Evolutionary conservation across 2,113 vertebrate species (phyloP), one percentile per base, ranked within the genome.

Genomic region (Thymallus thymallus): DNA sequence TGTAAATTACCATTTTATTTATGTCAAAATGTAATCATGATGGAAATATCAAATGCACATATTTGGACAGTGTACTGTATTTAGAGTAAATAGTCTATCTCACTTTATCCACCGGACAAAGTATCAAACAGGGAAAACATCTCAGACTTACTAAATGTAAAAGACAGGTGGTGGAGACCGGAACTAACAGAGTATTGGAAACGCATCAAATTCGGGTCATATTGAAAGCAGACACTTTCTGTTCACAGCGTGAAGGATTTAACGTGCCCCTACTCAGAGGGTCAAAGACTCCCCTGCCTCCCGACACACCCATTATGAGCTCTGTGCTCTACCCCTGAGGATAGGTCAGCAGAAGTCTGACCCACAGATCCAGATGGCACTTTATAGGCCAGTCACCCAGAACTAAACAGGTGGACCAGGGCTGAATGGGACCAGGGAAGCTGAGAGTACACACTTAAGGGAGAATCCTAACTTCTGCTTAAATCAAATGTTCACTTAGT

Each of bases 261-360:
- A 58, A 74, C 73, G 70, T 75, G 69, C 73, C 76, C 72, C 68
- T 62, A 51, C 71, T 75, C 32, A 69, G 64, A 41, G 60, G 65
- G 81, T 82, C 81, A 80, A 85, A 71, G 13, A 60, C 74, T 75
- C 56, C 73, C 67, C 71, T 35, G 65, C 66, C 72, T 80, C 55
- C 68, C 18, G 30, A 61, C 61, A 81, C 51, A 78, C 62, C 72
- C 67, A 85, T 85, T 74, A 82, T 83, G 83, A 87, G 76, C 68
- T 79, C 79, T 68, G 75, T 51, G 29, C 10, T 63, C 69, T 71
- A 81, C 69, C 70, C 48, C 48, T 62, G 75, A 82, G 60, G 58
- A 48, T 58, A 1, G 69, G 23, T 6, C 20, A 26, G 68, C 61
- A 85, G 67, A 76, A 77, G 76, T 78, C 46, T 73, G 66, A 75